Percentiles rank a stretch among this genome's conserved stretches.
phyloP scores from a whole-genome alignment of 2,888 invertebrate species.

The Leptopilina syphax region DNA sequence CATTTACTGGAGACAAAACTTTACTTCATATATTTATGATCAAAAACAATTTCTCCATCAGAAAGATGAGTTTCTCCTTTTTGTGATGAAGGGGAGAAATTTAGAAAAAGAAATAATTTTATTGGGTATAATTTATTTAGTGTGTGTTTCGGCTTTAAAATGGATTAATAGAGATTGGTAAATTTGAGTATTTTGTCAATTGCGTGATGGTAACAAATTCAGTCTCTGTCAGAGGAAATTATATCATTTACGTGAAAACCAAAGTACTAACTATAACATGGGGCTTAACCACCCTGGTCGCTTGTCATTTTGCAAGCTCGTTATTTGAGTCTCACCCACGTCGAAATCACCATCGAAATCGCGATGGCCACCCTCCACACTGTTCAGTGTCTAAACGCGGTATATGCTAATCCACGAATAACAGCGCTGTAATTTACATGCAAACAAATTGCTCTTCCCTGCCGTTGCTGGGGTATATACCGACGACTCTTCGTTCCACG shows the following conservation, averaged over 20 bases:
- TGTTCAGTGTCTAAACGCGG: slow-evolving; percentile 12
- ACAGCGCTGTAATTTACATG: slow-evolving; percentile 34
- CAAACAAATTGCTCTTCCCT: slow-evolving; percentile 39
- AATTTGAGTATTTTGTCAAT: slow-evolving; percentile 4
- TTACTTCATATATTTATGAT: too few relatives aligned
- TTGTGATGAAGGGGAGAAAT: too few relatives aligned
- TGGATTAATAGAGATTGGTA: neutral
- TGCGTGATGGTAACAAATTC: neutral
- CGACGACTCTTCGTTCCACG: neutral
- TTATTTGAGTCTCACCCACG: slow-evolving; percentile 12
- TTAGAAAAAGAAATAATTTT: too few relatives aligned
- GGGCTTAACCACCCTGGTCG: slow-evolving; percentile 12
- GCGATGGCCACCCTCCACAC: slow-evolving; percentile 15
- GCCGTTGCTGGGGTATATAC: slow-evolving; percentile 18
- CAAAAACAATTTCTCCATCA: too few relatives aligned
- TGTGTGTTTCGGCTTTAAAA: too few relatives aligned
- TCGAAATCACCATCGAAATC: slow-evolving; percentile 24
- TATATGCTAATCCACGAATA: slow-evolving; percentile 34
- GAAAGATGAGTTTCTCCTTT: neutral
- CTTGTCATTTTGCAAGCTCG: slow-evolving; percentile 37
- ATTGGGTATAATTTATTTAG: too few relatives aligned
- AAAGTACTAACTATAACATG: slow-evolving; percentile 22
- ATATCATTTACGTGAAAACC: slow-evolving; percentile 17
- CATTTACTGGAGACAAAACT: too few relatives aligned
- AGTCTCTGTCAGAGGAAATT: slow-evolving; percentile 5